Conservation (phyloP, 2,113 vertebrate genomes). For the Pheucticus melanocephalus region DNA sequence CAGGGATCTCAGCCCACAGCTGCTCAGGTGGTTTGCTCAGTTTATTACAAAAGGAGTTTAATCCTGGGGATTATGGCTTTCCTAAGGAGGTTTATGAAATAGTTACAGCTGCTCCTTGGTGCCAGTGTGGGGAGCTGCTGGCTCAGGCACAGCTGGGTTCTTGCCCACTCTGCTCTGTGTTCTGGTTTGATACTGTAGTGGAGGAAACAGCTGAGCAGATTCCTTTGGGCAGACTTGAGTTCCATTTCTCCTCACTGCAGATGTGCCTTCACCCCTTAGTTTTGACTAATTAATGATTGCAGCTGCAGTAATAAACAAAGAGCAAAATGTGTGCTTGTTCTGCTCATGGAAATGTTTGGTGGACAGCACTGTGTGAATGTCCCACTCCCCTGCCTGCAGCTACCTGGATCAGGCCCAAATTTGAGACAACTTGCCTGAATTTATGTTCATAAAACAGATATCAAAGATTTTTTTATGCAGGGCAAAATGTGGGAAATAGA, state of each 20-base stretch:
- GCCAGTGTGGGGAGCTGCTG: neutral
- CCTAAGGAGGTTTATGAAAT: neutral
- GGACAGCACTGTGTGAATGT: neutral
- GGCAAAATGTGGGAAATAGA: neutral
- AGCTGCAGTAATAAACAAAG: neutral
- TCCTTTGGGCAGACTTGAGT: neutral
- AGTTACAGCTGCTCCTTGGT: neutral
- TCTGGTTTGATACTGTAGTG: neutral
- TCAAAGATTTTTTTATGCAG: neutral
- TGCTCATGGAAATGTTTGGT: neutral
- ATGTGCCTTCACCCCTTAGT: neutral
- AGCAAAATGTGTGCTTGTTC: neutral
- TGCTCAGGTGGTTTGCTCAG: neutral
- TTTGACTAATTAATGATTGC: neutral
- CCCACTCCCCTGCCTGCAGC: neutral
- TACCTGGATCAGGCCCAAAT: neutral
- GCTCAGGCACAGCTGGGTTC: neutral
- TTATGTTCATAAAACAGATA: neutral
- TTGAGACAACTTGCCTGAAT: neutral
- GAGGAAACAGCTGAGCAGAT: neutral
- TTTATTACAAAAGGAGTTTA: neutral
- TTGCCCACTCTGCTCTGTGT: rapidly evolving
- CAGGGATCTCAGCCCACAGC: neutral
- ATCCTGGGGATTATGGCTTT: neutral
- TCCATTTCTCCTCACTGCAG: neutral